Evolutionary conservation across 2,113 vertebrate genomes (phyloP).

Genomic region (Tricholaema leucomelas): DNA sequence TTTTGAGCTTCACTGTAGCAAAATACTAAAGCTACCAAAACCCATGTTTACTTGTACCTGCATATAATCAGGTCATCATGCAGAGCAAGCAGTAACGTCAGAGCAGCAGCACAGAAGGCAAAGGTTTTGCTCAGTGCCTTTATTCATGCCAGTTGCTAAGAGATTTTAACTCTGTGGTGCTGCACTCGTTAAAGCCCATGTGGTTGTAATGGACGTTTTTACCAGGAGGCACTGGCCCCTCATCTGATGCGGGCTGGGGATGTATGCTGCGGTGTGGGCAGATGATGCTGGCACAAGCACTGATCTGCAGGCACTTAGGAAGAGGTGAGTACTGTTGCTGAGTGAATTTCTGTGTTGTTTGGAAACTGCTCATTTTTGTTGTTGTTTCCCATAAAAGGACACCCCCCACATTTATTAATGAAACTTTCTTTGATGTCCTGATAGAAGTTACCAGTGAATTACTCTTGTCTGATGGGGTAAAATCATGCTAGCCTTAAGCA

Average conservation of each 20-base stretch:
- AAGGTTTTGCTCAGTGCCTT: neutral
- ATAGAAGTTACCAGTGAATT: neutral
- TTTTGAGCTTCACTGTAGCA: neutral
- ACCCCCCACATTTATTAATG: neutral
- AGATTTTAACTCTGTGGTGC: neutral
- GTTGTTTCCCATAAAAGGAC: neutral
- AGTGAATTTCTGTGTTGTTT: neutral
- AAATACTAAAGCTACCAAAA: neutral
- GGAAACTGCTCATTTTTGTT: neutral
- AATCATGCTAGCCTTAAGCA: neutral
- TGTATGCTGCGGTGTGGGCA: slow-evolving; percentile 98
- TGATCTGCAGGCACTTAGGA: slow-evolving; percentile 91
- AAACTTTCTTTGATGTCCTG: neutral
- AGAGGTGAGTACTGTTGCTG: slow-evolving; percentile 79
- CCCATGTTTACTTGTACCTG: neutral
- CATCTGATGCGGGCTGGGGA: slow-evolving; percentile 95
- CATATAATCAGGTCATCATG: neutral
- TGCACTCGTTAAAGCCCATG: neutral
- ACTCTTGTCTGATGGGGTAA: neutral
- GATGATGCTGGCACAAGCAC: slow-evolving; percentile 96
- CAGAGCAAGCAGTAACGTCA: neutral
- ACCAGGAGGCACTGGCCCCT: slow-evolving; percentile 93
- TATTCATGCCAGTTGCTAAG: fast-evolving
- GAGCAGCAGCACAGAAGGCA: neutral
- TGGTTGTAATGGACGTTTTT: neutral